These are phyloP conservation scores for Oscheius sp. DNA, from an alignment of 2,888 invertebrate genomes.

Conservation along the genomic window DNA sequence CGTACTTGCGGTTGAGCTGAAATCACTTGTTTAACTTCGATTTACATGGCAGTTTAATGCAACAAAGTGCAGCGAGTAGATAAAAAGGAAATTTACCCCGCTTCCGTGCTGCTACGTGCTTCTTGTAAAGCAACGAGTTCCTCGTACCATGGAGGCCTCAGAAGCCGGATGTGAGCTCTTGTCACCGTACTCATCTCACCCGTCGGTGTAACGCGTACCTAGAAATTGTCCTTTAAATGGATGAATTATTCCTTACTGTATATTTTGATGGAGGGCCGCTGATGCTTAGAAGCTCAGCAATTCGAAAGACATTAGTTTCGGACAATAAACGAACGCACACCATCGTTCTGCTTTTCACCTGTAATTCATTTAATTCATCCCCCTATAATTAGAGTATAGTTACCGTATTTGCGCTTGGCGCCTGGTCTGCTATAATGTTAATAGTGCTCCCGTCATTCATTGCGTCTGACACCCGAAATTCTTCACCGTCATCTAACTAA, in stretches of 20 bases:
- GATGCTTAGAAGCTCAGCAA: conserved; percentile 45
- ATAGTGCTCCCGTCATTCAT: conserved; percentile 40
- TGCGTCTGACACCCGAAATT: conserved; percentile 48
- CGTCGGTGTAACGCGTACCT: conserved; percentile 28
- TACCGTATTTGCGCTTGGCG: conserved; percentile 45
- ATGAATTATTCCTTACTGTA: conserved; percentile 38
- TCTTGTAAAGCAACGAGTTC: conserved; percentile 78
- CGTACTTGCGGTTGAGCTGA: conserved; percentile 25
- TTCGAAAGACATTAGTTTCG: conserved; percentile 26
- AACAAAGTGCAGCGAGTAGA: background rate
- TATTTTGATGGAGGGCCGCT: conserved; percentile 39
- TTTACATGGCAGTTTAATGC: background rate
- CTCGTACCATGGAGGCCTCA: conserved; percentile 96
- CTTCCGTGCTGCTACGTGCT: conserved; percentile 33
- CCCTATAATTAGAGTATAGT: background rate
- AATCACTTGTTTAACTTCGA: background rate
- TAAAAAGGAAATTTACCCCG: conserved; percentile 7
- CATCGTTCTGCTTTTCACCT: conserved; percentile 42
- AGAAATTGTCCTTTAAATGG: background rate
- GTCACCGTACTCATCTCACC: conserved; percentile 79
- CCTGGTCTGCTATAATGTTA: conserved; percentile 60
- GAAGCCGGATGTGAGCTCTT: conserved; percentile 88
- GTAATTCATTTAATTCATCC: conserved; percentile 5
- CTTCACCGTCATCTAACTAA: conserved; percentile 56
- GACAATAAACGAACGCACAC: conserved; percentile 49